Percentiles rank a stretch among this genome's conserved stretches.
phyloP scores from a whole-genome alignment of 2,113 vertebrate genomes.

The Gambusia affinis region DNA sequence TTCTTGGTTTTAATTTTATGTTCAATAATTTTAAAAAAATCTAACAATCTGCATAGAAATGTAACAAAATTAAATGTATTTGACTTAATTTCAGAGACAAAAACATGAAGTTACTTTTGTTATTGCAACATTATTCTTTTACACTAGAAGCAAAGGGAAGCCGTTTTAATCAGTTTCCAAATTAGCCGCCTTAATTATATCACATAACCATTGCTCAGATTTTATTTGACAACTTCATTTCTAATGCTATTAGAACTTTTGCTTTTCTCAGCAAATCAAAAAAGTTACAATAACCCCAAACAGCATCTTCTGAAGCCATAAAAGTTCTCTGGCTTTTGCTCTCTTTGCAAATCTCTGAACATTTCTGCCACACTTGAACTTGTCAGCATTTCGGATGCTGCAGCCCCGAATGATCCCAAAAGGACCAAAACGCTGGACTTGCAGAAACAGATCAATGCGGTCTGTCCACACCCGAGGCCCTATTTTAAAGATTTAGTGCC shows the following conservation, averaged over 20 bases:
- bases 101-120: too few species aligned
- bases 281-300: constrained; percentile 15
- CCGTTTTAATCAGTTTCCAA: not conserved
- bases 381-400: constrained; percentile 67
- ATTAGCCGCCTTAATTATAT: not conserved
- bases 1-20: not conserved
- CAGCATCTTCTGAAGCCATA: not conserved
- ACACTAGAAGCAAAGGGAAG: not conserved
- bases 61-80: not conserved
- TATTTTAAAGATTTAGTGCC: constrained; percentile 12
- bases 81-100: not conserved
- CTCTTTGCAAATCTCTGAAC: constrained; percentile 40
- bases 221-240: not conserved
- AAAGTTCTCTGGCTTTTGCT: constrained; percentile 3
- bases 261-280: not conserved
- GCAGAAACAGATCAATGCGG: constrained; percentile 39
- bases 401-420: constrained; percentile 66
- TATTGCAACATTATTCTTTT: too few species aligned
- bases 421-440: constrained; percentile 51
- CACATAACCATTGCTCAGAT: not conserved
- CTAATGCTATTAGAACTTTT: not conserved
- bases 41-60: too few species aligned
- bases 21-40: not conserved
- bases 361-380: constrained; percentile 35
- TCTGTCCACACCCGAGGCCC: not conserved